Conservation (phyloP, 2,113 vertebrate genomes). For the Trinectes maculatus region DNA sequence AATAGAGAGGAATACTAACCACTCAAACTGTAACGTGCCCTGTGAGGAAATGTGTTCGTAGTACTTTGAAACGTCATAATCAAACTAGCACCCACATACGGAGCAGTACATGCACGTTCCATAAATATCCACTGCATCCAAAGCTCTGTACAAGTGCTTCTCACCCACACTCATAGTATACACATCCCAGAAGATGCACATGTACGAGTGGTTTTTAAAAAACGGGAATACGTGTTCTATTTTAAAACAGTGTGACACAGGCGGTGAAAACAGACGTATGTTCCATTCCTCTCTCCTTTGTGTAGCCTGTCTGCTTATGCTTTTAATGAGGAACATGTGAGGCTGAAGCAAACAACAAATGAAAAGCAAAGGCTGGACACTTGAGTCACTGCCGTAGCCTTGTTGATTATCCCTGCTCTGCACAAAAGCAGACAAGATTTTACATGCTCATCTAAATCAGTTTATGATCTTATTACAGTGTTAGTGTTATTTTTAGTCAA, state of each 20-base stretch:
- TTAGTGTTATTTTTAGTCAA: slow-evolving; percentile 56
- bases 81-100: slow-evolving; percentile 30
- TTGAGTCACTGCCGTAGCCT: slow-evolving; percentile 56
- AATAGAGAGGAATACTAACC: slow-evolving; percentile 71
- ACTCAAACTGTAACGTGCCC: slow-evolving; percentile 60
- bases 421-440: slow-evolving; percentile 39
- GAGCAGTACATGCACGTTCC: slow-evolving; percentile 30
- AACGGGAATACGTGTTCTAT: slow-evolving; percentile 24
- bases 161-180: slow-evolving; percentile 19
- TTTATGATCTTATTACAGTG: slow-evolving; percentile 21
- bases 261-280: slow-evolving; percentile 56
- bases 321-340: slow-evolving; percentile 81
- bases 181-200: slow-evolving; percentile 25
- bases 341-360: slow-evolving; percentile 68
- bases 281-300: slow-evolving; percentile 60
- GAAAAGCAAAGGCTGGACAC: slow-evolving; percentile 59
- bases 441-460: slow-evolving; percentile 23
- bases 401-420: slow-evolving; percentile 36
- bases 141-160: slow-evolving; percentile 25
- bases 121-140: slow-evolving; percentile 62
- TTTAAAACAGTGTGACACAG: slow-evolving; percentile 50
- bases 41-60: slow-evolving; percentile 67
- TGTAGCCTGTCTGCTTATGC: slow-evolving; percentile 65
- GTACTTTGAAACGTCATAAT: slow-evolving; percentile 43
- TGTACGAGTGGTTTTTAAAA: slow-evolving; percentile 22